phyloP scores from a whole-genome alignment of 2,113 vertebrate species.

The Stegostoma tigrinum region DNA sequence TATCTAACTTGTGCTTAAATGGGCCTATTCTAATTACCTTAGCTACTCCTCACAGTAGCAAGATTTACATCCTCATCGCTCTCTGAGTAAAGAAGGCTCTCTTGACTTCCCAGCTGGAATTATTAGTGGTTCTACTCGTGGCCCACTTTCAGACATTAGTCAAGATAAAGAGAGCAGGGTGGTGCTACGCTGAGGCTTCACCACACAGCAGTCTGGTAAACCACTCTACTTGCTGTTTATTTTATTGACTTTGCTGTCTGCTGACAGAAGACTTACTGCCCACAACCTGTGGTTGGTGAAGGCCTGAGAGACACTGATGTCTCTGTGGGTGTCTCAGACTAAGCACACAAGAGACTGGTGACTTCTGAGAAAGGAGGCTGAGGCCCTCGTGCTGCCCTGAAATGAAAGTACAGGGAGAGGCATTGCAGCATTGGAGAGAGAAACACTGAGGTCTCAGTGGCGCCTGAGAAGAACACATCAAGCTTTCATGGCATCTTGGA shows the following conservation, averaged over 20 bases:
- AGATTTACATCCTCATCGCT: not conserved
- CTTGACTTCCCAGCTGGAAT: not conserved
- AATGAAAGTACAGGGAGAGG: not conserved
- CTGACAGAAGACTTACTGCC: not conserved
- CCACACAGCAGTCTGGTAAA: constrained; percentile 20
- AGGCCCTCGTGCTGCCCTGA: not conserved
- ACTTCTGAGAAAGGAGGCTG: not conserved
- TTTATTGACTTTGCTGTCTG: not conserved
- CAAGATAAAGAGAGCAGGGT: not conserved
- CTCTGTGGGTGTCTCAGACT: not conserved
- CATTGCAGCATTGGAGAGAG: not conserved
- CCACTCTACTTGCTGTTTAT: constrained; percentile 23
- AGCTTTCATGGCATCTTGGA: not conserved
- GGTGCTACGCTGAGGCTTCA: not conserved
- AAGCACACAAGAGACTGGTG: not conserved
- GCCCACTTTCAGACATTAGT: not conserved
- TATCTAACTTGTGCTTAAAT: not conserved
- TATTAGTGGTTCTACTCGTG: not conserved
- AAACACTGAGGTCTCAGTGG: not conserved
- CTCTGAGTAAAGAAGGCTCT: not conserved
- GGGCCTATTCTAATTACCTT: not conserved
- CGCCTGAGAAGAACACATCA: not conserved
- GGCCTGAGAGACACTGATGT: not conserved
- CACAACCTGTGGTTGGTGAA: not conserved
- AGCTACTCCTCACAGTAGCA: too few species aligned